Percentiles rank a stretch among this genome's conserved stretches.
phyloP scores from a whole-genome alignment of 2,113 vertebrate species.

The Xiphorhynchus elegans region DNA sequence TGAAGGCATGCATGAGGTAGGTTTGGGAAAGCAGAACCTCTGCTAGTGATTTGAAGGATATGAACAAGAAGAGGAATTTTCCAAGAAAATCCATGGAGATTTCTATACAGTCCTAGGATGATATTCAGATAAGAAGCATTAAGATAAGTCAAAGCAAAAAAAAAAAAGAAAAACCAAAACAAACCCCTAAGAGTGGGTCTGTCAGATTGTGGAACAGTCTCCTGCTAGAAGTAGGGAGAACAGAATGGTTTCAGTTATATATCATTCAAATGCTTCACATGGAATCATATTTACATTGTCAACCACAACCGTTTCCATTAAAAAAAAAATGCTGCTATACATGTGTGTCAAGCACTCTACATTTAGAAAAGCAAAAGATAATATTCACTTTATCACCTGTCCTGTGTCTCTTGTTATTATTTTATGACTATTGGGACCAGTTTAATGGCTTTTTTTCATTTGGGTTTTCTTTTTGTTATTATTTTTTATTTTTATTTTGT shows the following conservation, averaged over 20 bases:
- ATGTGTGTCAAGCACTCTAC: neutral
- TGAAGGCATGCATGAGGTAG: neutral
- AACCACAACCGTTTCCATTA: neutral
- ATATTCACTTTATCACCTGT: neutral
- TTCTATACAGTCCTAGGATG: neutral
- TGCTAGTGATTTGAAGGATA: neutral
- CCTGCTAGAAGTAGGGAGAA: neutral
- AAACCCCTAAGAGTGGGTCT: neutral
- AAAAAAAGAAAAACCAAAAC: neutral
- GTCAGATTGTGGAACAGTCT: neutral
- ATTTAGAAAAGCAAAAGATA: neutral
- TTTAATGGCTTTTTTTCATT: neutral
- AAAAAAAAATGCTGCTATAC: neutral
- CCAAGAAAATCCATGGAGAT: neutral
- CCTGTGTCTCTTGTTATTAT: neutral
- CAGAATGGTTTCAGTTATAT: neutral
- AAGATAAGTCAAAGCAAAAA: neutral
- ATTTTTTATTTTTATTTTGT: neutral
- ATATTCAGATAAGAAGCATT: neutral
- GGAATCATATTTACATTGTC: neutral
- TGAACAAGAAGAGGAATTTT: neutral
- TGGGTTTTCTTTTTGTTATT: neutral
- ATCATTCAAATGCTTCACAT: neutral
- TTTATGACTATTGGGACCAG: neutral
- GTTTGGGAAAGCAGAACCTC: neutral